Conservation (phyloP, 2,797 vertebrate species). For the Tiaroga cobitis region DNA sequence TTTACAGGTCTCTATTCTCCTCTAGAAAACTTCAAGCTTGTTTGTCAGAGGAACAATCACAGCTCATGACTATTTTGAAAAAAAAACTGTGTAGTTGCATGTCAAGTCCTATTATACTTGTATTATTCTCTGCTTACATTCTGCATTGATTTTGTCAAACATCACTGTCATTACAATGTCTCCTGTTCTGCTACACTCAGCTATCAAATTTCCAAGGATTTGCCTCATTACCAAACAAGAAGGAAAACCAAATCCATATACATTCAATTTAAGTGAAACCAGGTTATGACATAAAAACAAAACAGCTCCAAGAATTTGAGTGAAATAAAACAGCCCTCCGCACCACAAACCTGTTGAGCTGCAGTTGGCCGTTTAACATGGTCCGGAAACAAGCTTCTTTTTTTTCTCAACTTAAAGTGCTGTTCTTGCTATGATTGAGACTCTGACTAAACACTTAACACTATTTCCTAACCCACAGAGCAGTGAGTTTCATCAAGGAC, state of each 20-base stretch:
- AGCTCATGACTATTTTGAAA: not conserved
- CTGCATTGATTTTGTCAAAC: not conserved
- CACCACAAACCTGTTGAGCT: not conserved
- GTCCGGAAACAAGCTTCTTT: not conserved
- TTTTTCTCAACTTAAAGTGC: not conserved
- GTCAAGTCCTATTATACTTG: not conserved
- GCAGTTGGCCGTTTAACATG: not conserved
- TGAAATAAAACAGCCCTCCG: not conserved
- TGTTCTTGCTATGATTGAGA: slow-evolving; percentile 8
- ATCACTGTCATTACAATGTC: not conserved
- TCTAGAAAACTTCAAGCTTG: not conserved
- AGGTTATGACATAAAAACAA: not conserved
- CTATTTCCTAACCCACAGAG: not conserved
- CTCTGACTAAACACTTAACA: slow-evolving; percentile 3
- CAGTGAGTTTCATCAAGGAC: slow-evolving; percentile 14
- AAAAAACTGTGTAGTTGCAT: not conserved
- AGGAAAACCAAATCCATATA: not conserved
- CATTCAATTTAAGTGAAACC: not conserved
- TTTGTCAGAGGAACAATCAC: not conserved
- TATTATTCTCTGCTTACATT: not conserved
- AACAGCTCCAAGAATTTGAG: not conserved
- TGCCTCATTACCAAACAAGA: not conserved
- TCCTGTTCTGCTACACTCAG: not conserved
- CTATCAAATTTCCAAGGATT: slow-evolving; percentile 6
- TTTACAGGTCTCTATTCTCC: not conserved